Base-by-base conservation (phyloP, 2,113 vertebrate genomes). In the Scomber japonicus region DNA sequence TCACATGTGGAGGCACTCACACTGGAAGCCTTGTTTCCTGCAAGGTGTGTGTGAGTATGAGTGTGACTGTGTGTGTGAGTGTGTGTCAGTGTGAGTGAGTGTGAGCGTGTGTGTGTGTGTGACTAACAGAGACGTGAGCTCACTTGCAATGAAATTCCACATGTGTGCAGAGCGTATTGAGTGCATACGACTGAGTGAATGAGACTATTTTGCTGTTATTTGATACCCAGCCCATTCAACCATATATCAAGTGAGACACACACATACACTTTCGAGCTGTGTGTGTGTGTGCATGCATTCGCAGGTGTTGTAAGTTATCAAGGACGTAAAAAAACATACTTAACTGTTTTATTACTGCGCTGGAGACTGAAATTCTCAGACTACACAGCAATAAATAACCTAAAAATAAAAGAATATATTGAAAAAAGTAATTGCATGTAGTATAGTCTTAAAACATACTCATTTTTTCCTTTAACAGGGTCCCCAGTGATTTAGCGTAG, bases 1-100 rank as follows among this genome's bases (percentile, higher is more conserved):
- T 90, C 84, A 90, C 83, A 81, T 85, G 85, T 88, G 78, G 70
- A 85, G 75, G 68, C 45, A 65, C 71, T 85, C 61, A 75, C 68
- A 81, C 83, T 87, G 80, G 64, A 81, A 69, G 78, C 75, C 74
- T 88, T 86, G 87, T 89, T 84, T 84, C 71, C 51, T 54, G 31
- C 53, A 48, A 61, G 59, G 14, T 57, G 67, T 51, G 50, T 63
- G 61, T 35, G 30, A 21, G 54, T 53, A 61, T 71, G 30, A 73
- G 59, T 51, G 49, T 27, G 14, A 53, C 62, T 51, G 44, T 63
- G 61, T 35, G 30, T 31, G 54, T 35, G 13, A 46, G 67, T 71
- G 30, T 80, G 59, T 51, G 14, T 57, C 62, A 46, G 50, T 63
- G 61, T 35, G 30, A 21, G 54, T 35, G 13, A 46, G 67, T 71